These are phyloP conservation scores for Disparrhopalites patrizii DNA, from an alignment of 2,888 invertebrate genomes.

Conservation along the genomic window DNA sequence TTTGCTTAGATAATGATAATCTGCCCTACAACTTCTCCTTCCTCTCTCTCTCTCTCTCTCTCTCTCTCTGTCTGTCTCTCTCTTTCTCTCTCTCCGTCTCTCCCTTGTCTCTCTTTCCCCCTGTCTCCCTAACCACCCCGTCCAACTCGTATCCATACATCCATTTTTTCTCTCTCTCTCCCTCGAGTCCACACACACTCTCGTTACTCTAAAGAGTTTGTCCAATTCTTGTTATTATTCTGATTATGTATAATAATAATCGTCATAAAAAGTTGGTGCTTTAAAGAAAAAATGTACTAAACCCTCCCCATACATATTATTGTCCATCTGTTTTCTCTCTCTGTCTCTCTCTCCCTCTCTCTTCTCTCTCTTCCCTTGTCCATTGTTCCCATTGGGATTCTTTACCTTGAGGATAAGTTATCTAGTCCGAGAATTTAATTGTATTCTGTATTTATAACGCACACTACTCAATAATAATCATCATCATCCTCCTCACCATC, in stretches of 20 bases:
- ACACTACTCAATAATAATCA: not conserved
- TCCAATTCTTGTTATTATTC: too few species aligned
- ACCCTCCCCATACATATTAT: too few species aligned
- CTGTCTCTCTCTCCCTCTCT: too few species aligned
- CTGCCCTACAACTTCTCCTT: not conserved
- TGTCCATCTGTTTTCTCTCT: too few species aligned
- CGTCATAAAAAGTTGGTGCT: too few species aligned
- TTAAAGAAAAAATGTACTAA: too few species aligned
- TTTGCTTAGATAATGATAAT: conserved; percentile 26
- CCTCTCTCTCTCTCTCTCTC: not conserved
- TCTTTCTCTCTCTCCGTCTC: not conserved
- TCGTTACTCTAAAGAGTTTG: too few species aligned
- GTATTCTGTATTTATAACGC: not conserved
- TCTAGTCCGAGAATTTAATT: conserved; percentile 2
- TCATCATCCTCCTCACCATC: not conserved
- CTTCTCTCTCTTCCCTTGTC: too few species aligned
- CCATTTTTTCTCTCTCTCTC: too few species aligned
- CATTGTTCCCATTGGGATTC: conserved; percentile 1
- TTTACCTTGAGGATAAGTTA: not conserved
- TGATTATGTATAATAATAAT: too few species aligned
- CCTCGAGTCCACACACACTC: too few species aligned
- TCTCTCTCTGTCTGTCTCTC: not conserved
- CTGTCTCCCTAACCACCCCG: not conserved
- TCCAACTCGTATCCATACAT: too few species aligned
- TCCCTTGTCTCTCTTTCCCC: not conserved